These are phyloP conservation scores for Coleophora deauratella DNA, from an alignment of 2,888 invertebrate species.

Conservation along the genomic window DNA sequence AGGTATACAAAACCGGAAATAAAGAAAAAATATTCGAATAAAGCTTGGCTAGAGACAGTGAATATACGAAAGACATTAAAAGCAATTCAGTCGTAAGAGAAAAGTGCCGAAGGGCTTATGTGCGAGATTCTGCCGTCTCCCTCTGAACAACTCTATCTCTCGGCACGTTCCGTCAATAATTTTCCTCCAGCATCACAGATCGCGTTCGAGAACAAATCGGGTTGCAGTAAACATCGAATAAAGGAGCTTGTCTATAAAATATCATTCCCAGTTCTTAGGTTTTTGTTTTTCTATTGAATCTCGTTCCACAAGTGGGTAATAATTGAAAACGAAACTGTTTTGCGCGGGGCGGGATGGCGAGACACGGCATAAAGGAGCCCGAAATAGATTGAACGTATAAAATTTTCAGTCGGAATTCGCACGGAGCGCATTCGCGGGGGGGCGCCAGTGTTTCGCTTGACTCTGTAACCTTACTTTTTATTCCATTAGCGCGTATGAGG, in stretches of 20 bases:
- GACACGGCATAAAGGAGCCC: constrained; percentile 70
- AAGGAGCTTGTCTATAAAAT: constrained; percentile 68
- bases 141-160: constrained; percentile 43
- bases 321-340: constrained; percentile 73
- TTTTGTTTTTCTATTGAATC: constrained; percentile 66
- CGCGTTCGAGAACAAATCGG: constrained; percentile 62
- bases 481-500: constrained; percentile 71
- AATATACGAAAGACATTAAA: constrained; percentile 28
- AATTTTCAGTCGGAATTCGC: constrained; percentile 73
- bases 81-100: constrained; percentile 38
- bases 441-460: constrained; percentile 70
- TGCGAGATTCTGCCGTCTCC: constrained; percentile 34
- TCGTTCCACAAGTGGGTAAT: constrained; percentile 74
- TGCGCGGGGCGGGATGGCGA: constrained; percentile 61
- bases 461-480: constrained; percentile 74
- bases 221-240: constrained; percentile 68
- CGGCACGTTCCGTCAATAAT: constrained; percentile 70
- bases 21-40: constrained; percentile 30
- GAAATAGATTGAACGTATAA: constrained; percentile 73
- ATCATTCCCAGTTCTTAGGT: constrained; percentile 61
- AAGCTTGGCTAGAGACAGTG: constrained; percentile 11
- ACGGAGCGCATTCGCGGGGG: constrained; percentile 66
- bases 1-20: constrained; percentile 21
- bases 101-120: constrained; percentile 32
- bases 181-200: constrained; percentile 67